Evolutionary conservation across 2,113 vertebrate genomes (phyloP).

Genomic region (Malurus cyaneus): DNA sequence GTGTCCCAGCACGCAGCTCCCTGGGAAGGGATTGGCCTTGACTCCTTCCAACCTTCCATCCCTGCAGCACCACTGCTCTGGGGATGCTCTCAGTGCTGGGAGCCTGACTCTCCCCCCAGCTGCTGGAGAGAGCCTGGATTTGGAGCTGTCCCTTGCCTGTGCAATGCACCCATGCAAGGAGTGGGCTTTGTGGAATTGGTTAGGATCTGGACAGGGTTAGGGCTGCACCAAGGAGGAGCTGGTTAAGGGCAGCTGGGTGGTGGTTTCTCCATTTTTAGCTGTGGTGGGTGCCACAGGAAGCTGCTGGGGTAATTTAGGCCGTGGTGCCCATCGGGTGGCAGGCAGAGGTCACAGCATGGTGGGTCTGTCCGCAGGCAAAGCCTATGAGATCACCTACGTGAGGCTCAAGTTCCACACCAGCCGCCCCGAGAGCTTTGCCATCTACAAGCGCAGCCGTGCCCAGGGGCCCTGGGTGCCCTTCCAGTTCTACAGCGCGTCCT

Average conservation of each 20-base stretch:
- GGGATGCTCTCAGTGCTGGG: not conserved
- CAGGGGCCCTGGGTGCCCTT: slow-evolving; percentile 86
- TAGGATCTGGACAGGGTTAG: not conserved
- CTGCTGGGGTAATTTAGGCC: not conserved
- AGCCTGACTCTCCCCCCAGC: not conserved
- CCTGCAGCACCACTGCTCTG: not conserved
- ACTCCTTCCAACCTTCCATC: not conserved
- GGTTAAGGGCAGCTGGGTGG: not conserved
- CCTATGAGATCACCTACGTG: slow-evolving; percentile 94
- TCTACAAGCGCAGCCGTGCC: slow-evolving; percentile 81
- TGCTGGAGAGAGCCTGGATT: not conserved
- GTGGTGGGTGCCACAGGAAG: rapidly evolving
- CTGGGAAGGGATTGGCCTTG: not conserved
- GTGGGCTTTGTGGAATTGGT: not conserved
- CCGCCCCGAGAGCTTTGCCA: slow-evolving; percentile 92
- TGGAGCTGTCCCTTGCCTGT: rapidly evolving
- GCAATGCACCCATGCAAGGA: not conserved
- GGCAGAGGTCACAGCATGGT: rapidly evolving
- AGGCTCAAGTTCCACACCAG: slow-evolving; percentile 94
- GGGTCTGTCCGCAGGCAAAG: slow-evolving; percentile 80
- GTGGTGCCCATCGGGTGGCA: rapidly evolving
- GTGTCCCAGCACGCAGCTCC: not conserved
- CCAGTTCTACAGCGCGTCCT: slow-evolving; percentile 93
- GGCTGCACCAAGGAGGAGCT: not conserved
- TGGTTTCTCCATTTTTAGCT: not conserved